Evolutionary conservation across 2,888 invertebrate species (phyloP).

Genomic region (Gerris lacustris): DNA sequence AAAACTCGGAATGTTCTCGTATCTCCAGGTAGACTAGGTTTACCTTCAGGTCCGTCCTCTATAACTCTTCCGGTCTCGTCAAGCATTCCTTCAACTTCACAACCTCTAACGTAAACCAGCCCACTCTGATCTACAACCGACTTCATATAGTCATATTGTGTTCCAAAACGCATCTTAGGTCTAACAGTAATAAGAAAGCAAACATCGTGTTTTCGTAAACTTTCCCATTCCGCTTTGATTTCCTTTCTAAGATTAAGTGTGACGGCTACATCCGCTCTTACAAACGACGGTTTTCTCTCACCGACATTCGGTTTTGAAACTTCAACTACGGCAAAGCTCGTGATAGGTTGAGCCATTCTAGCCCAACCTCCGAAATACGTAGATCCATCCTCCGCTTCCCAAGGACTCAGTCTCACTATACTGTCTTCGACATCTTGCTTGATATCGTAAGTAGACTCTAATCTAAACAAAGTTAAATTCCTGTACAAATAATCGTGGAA

Average conservation of each 20-base stretch:
- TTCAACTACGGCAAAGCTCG: slow-evolving; percentile 86
- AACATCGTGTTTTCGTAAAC: slow-evolving; percentile 90
- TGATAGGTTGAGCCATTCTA: slow-evolving; percentile 91
- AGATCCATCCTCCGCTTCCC: slow-evolving; percentile 76
- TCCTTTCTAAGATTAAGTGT: slow-evolving; percentile 81
- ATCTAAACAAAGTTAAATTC: slow-evolving; percentile 91
- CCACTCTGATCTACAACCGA: slow-evolving; percentile 90
- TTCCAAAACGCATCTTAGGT: slow-evolving; percentile 73
- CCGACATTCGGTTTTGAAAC: slow-evolving; percentile 84
- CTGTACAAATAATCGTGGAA: slow-evolving; percentile 93
- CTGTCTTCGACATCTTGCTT: slow-evolving; percentile 97
- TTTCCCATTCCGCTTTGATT: slow-evolving; percentile 95
- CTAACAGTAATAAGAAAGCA: slow-evolving; percentile 89
- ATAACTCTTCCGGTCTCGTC: slow-evolving; percentile 90
- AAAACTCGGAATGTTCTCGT: slow-evolving; percentile 84
- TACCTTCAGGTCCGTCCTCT: slow-evolving; percentile 79
- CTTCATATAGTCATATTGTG: slow-evolving; percentile 65
- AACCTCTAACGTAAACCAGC: slow-evolving; percentile 81
- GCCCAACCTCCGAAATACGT: slow-evolving; percentile 97
- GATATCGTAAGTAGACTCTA: slow-evolving; percentile 96
- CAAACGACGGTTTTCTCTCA: slow-evolving; percentile 87
- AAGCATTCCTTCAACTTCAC: slow-evolving; percentile 96
- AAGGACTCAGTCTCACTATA: slow-evolving; percentile 86
- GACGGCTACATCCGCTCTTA: slow-evolving; percentile 87
- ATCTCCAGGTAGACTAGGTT: slow-evolving; percentile 76